phyloP scores from a whole-genome alignment of 2,797 vertebrate genomes.

The Vespertilio murinus region DNA sequence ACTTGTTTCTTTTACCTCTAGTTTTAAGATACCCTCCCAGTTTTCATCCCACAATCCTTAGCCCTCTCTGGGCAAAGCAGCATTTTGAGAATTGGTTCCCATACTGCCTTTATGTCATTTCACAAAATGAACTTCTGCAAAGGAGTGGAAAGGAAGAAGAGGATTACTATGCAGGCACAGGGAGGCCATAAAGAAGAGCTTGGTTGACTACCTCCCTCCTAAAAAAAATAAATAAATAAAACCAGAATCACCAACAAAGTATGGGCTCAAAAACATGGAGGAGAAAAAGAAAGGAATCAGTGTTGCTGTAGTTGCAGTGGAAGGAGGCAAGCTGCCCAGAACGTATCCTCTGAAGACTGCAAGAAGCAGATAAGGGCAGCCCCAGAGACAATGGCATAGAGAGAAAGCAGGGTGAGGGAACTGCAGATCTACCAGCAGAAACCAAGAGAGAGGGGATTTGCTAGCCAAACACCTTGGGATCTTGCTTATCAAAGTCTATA shows the following conservation, averaged over 20 bases:
- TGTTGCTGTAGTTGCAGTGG: constrained; percentile 9
- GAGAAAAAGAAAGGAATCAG: constrained; percentile 58
- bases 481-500: not conserved
- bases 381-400: not conserved
- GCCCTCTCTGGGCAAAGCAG: not conserved
- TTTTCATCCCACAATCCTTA: not conserved
- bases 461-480: not conserved
- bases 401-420: not conserved
- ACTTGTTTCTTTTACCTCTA: not conserved
- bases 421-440: not conserved
- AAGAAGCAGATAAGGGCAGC: constrained; percentile 54
- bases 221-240: constrained; percentile 52
- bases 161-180: constrained; percentile 12
- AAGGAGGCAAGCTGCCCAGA: constrained; percentile 52
- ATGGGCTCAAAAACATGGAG: not conserved
- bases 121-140: constrained; percentile 40
- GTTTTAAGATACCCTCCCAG: not conserved
- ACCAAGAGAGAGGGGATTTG: not conserved
- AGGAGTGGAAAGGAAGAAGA: constrained; percentile 20
- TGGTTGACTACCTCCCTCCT: constrained; percentile 39
- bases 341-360: constrained; percentile 51
- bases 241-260: constrained; percentile 54
- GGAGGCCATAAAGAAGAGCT: constrained; percentile 2
- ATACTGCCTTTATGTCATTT: constrained; percentile 26
- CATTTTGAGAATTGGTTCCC: not conserved